Evolutionary conservation across 2,113 vertebrate species (phyloP).

Genomic region (Phylloscopus trochilus): DNA sequence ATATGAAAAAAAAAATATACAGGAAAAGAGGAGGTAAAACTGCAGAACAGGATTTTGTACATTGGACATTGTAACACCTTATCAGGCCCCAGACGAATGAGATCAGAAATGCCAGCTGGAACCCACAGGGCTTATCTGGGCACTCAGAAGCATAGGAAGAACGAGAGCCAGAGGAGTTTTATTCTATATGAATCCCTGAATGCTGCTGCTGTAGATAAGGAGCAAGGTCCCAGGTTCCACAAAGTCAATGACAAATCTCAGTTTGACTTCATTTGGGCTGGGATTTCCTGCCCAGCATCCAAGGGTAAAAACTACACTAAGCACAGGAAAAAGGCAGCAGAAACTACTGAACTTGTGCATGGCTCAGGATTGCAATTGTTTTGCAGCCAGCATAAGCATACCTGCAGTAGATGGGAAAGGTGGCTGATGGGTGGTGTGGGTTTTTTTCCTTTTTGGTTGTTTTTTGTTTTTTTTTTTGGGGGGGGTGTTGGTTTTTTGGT

Average conservation of each 20-base stretch:
- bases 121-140: constrained; percentile 47
- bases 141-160: constrained; percentile 24
- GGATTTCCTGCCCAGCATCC: constrained; percentile 52
- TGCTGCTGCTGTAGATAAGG: constrained; percentile 41
- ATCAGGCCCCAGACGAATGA: constrained; percentile 40
- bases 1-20: background rate
- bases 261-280: constrained; percentile 60
- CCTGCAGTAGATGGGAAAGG: background rate
- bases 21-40: constrained; percentile 34
- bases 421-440: background rate
- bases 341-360: background rate
- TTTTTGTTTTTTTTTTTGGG: no score
- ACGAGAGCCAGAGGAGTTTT: constrained; percentile 31
- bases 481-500: no score
- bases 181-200: constrained; percentile 55
- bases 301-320: background rate
- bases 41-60: background rate
- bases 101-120: constrained; percentile 58
- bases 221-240: background rate
- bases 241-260: constrained; percentile 49
- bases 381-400: background rate
- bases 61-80: constrained; percentile 35
- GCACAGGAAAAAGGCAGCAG: constrained; percentile 31
- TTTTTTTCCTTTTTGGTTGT: background rate
- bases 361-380: background rate